phyloP scores from a whole-genome alignment of 92 coral and sea anemone species.

The Epizoanthus stellaris region DNA sequence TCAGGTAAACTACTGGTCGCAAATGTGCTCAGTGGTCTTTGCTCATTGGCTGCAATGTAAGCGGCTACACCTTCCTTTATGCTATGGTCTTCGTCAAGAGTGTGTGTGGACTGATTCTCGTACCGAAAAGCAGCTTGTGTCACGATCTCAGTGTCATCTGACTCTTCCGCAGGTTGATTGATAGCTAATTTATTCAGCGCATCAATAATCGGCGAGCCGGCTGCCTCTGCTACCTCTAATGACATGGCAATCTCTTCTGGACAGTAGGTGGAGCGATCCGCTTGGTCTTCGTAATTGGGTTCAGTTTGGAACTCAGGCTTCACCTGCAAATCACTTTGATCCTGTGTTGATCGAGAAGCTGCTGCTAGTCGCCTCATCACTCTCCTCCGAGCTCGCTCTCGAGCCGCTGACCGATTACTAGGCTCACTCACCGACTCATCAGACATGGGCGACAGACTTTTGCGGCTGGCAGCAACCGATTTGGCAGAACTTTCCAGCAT shows the following conservation, averaged over 20 bases:
- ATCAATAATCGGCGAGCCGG: conserved; percentile 83
- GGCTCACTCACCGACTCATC: not conserved
- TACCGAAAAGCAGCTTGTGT: not conserved
- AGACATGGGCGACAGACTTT: not conserved
- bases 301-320: conserved; percentile 23
- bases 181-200: conserved; percentile 60
- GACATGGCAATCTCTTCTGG: conserved; percentile 74
- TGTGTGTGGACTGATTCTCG: not conserved
- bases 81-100: not conserved
- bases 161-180: conserved; percentile 33
- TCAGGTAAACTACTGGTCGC: not conserved
- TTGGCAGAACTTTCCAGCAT: conserved; percentile 56
- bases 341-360: not conserved
- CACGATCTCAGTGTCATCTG: conserved; percentile 11
- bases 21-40: not conserved
- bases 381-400: conserved; percentile 38
- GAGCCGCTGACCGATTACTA: not conserved
- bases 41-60: not conserved
- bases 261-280: conserved; percentile 79
- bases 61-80: not conserved
- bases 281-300: conserved; percentile 28
- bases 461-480: not conserved
- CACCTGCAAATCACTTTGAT: not conserved
- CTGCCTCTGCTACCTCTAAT: conserved; percentile 75
- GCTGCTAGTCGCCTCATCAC: conserved; percentile 23